phyloP scores from a whole-genome alignment of 2,888 invertebrate species.

The Thera obeliscata region DNA sequence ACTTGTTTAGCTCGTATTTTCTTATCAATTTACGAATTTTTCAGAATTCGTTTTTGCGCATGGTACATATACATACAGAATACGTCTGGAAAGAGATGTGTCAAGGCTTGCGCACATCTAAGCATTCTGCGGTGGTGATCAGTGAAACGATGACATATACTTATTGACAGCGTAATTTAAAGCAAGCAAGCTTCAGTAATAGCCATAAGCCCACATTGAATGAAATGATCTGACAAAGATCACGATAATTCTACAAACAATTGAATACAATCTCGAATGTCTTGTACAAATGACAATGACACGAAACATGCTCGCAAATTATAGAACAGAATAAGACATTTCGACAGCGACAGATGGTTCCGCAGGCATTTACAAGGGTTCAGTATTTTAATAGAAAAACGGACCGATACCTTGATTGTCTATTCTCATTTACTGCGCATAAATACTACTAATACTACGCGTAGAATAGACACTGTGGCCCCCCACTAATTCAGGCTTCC shows the following conservation, averaged over 20 bases:
- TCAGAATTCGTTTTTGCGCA: not conserved
- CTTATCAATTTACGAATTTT: conserved; percentile 3
- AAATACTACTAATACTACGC: no score
- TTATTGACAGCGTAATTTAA: no score
- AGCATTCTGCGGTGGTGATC: no score
- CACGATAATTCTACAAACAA: conserved; percentile 30
- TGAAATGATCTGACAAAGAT: conserved; percentile 23
- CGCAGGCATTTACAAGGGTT: conserved; percentile 2
- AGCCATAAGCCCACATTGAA: conserved; percentile 10
- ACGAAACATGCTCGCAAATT: conserved; percentile 35
- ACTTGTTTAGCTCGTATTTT: conserved; percentile 7
- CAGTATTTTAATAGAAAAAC: not conserved
- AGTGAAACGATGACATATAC: no score
- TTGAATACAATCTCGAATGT: conserved; percentile 37
- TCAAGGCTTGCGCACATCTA: conserved; percentile 3
- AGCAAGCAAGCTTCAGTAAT: no score
- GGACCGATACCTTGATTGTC: not conserved
- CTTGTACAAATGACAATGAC: conserved; percentile 44
- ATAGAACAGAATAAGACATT: conserved; percentile 18
- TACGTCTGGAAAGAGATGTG: not conserved
- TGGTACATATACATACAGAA: no score
- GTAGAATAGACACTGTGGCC: no score
- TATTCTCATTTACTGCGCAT: no score
- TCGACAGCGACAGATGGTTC: conserved; percentile 21
- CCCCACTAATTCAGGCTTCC: no score